Conservation (phyloP, 2,113 vertebrate species). For the Atlantisia rogersi region DNA sequence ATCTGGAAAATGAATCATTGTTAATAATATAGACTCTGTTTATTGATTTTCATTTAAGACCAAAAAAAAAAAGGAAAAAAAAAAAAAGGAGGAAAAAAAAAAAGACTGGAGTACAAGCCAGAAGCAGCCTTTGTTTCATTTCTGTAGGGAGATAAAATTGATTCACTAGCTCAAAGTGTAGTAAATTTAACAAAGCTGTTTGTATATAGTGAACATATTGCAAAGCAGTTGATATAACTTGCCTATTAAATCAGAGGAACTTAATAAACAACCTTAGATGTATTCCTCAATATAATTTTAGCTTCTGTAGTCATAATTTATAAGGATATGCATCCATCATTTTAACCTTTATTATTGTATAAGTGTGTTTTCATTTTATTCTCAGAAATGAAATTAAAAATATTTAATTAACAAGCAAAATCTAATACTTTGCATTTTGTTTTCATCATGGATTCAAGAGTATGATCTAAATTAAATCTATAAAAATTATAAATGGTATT, state of each 20-base stretch:
- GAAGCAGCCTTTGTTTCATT: background rate
- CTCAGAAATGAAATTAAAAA: background rate
- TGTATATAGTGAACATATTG: background rate
- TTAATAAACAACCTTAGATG: background rate
- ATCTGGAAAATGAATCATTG: background rate
- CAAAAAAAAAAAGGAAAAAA: background rate
- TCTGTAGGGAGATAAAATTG: background rate
- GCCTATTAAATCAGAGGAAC: background rate
- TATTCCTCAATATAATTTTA: background rate
- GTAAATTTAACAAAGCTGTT: constrained; percentile 5
- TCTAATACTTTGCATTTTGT: background rate
- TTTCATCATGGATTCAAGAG: background rate
- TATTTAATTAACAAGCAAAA: background rate
- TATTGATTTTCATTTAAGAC: constrained; percentile 30
- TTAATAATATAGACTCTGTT: background rate
- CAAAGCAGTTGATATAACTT: background rate
- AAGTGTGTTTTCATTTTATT: background rate
- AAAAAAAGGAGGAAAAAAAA: background rate
- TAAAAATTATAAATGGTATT: background rate
- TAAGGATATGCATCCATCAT: background rate
- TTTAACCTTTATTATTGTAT: background rate
- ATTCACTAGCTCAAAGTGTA: background rate
- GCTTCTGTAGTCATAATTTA: background rate
- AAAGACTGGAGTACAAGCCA: background rate
- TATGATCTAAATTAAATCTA: background rate